These are phyloP conservation scores for Synergus japonicus DNA, from an alignment of 2,888 invertebrate genomes.

Conservation along the genomic window DNA sequence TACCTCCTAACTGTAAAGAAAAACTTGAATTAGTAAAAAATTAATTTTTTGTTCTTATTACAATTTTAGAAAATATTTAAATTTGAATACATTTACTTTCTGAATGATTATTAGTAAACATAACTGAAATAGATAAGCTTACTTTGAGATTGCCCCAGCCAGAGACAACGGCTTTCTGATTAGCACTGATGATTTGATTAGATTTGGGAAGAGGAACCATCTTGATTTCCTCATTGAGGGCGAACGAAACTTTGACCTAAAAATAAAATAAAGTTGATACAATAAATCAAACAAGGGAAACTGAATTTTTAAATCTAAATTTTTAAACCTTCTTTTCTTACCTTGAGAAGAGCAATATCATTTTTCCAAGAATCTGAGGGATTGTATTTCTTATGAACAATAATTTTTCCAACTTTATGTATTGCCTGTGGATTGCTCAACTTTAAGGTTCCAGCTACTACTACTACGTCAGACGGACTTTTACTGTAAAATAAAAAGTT, in stretches of 20 bases:
- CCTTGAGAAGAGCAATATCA: constrained; percentile 69
- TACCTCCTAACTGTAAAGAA: not conserved
- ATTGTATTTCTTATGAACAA: constrained; percentile 58
- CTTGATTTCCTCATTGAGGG: not conserved
- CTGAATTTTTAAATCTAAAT: not conserved
- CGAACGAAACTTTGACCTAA: constrained; percentile 24
- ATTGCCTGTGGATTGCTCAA: constrained; percentile 43
- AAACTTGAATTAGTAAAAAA: not conserved
- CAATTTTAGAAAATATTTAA: no score
- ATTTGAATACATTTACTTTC: no score
- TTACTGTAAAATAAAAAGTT: constrained; percentile 22
- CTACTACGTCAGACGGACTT: constrained; percentile 42
- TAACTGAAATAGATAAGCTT: not conserved
- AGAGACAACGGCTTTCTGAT: not conserved
- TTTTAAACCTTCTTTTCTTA: constrained; percentile 39
- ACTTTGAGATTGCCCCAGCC: constrained; percentile 32
- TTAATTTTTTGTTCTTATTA: not conserved
- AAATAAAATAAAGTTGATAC: not conserved
- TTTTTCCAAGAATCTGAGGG: constrained; percentile 54
- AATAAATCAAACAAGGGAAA: not conserved
- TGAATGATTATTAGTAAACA: not conserved
- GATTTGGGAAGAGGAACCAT: constrained; percentile 4
- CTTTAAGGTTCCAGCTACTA: constrained; percentile 60
- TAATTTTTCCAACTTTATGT: constrained; percentile 49
- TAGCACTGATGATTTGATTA: not conserved